Base-by-base conservation (phyloP, 2,113 vertebrate species). In the Chionodraco myersi region DNA sequence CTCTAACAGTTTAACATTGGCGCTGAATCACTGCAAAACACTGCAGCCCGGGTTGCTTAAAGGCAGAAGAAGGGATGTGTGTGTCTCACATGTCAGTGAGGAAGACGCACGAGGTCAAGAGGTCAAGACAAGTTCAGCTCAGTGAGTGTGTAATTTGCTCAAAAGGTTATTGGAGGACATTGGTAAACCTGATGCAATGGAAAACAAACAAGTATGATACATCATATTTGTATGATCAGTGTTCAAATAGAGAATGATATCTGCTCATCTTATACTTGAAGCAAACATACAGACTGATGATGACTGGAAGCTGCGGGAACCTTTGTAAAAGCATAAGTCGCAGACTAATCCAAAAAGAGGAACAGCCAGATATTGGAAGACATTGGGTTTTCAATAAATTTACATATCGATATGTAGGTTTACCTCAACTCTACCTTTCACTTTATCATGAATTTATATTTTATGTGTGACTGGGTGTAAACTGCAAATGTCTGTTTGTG, bases 51-150 rank as follows among this genome's bases (percentile, higher is more conserved):
- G 18, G 41, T 26, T n/a, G 6, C 57, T 41, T 3, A 1, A 10
- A 18, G 10, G 80, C 8, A 7, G 63, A 21, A 6, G 52, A 51
- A 30, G 2, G 16, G 30, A 12, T 16, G 71, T 36, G 73, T 41
- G 62, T 4, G 41, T 26, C 84, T 72, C 59, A 18, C 78, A 66
- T 83, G 85, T 72, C 77, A 41, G 81, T 3, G 66, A 75, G 59
- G 45, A 48, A 86, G 78, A 82, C 84, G 6, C 84, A 12, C 1
- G 77, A 56, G 91, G 91, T 92, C 88, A 90, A 59, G 82, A 80
- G 92, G 88, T 91, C 90, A 91, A 90, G 86, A 89, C 67, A 52
- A 89, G 88, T 92, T 91, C 87, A 77, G 62, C 66, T 79, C 61
- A 54, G 54, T n/a, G 4, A 54, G 54, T n/a, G 4, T 66, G 75